phyloP scores from a whole-genome alignment of 35 echinoderm and acorn worm species.

The Lytechinus variegatus region DNA sequence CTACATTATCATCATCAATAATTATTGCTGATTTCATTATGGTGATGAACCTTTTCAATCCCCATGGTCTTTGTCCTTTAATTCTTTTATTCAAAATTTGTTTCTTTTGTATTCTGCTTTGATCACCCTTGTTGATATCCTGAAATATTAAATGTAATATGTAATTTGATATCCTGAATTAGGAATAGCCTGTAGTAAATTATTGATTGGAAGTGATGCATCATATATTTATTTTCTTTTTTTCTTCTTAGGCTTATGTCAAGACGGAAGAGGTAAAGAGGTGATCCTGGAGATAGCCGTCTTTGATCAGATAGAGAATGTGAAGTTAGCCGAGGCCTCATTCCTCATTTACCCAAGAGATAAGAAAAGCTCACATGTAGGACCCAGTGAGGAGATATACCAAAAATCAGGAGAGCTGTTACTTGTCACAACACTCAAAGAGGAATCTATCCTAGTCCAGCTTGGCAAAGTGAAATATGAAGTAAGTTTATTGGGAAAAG shows the following conservation, averaged over 20 bases:
- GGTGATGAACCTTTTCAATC: too few species aligned
- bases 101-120: too few species aligned
- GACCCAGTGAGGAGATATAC: conserved; percentile 1
- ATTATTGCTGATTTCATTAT: too few species aligned
- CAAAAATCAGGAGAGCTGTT: background rate
- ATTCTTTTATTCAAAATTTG: too few species aligned
- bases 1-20: too few species aligned
- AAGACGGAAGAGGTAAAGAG: background rate
- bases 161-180: too few species aligned
- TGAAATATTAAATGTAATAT: too few species aligned
- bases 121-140: too few species aligned
- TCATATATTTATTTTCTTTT: background rate
- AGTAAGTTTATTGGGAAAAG: background rate
- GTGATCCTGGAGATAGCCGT: background rate
- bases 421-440: background rate
- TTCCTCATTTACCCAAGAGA: conserved; percentile 37
- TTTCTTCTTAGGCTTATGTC: background rate
- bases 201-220: too few species aligned
- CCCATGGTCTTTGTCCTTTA: too few species aligned
- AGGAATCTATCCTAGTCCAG: background rate
- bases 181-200: background rate
- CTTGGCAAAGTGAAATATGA: conserved; percentile 40
- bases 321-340: background rate
- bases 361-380: background rate
- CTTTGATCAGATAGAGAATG: background rate